Percentiles rank a stretch among this genome's conserved stretches.
Conservation (phyloP, 2,888 invertebrate genomes). For the Antheraea yamamai region DNA sequence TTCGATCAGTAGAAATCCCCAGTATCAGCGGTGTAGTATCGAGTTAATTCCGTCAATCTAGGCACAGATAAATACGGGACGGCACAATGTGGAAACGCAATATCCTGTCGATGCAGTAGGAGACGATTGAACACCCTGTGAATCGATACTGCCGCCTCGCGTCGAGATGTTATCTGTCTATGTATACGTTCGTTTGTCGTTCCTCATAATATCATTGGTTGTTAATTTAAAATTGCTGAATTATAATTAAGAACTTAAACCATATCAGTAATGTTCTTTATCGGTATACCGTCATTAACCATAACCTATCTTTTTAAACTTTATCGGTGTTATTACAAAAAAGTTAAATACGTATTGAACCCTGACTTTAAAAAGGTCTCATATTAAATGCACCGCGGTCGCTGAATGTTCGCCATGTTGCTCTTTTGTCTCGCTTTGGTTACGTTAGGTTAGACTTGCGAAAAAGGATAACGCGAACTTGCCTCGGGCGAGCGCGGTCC, state of each 20-base stretch:
- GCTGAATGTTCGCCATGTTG: too few species aligned
- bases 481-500: too few species aligned
- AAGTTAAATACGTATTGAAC: too few species aligned
- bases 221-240: neutral
- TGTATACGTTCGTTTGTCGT: neutral
- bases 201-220: neutral
- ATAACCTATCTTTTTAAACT: too few species aligned
- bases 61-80: conserved; percentile 8
- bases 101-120: conserved; percentile 18
- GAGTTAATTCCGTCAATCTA: conserved; percentile 17
- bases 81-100: conserved; percentile 19
- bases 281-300: too few species aligned
- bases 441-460: too few species aligned
- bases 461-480: too few species aligned
- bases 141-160: conserved; percentile 4
- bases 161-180: neutral
- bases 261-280: too few species aligned
- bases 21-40: conserved; percentile 22
- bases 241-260: neutral
- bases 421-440: too few species aligned
- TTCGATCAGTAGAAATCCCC: neutral
- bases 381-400: too few species aligned
- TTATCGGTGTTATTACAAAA: too few species aligned
- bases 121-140: conserved; percentile 12
- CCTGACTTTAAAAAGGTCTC: too few species aligned